Evolutionary conservation across 2,797 vertebrate species (phyloP).

Genomic region (Streptopelia turtur): DNA sequence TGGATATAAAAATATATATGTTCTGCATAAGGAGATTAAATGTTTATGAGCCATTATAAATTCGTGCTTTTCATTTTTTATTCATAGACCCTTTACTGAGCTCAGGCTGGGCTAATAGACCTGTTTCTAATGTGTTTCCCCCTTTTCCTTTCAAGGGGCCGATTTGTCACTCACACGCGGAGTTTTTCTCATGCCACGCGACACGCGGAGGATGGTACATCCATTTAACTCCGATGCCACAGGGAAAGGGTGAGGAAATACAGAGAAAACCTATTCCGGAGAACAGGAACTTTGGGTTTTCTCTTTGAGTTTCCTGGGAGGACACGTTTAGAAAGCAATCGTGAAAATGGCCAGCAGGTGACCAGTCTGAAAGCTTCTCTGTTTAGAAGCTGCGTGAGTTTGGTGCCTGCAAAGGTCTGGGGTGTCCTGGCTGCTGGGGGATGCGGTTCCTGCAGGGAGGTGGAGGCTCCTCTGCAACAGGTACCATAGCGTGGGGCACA

Average conservation of each 20-base stretch:
- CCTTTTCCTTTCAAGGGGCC: background rate
- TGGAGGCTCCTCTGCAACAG: background rate
- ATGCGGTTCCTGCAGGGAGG: fast-evolving
- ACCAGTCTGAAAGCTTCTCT: background rate
- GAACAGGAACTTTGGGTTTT: background rate
- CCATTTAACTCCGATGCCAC: fast-evolving
- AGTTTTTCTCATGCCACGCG: fast-evolving
- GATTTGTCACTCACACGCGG: fast-evolving
- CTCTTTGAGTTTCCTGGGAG: background rate
- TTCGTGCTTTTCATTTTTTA: slow-evolving; percentile 30
- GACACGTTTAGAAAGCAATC: fast-evolving
- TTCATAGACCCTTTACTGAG: background rate
- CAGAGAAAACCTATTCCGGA: background rate
- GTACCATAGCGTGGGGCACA: fast-evolving
- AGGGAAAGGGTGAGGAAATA: background rate
- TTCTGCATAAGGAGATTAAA: slow-evolving; percentile 14
- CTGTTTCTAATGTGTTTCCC: background rate
- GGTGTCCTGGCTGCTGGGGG: fast-evolving
- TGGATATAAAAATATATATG: background rate
- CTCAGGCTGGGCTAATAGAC: background rate
- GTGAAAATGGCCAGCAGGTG: background rate
- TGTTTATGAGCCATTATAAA: slow-evolving; percentile 47
- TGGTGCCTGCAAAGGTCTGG: fast-evolving
- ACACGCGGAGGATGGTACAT: fast-evolving
- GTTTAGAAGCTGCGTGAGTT: fast-evolving